Percentiles rank a stretch among this genome's conserved stretches.
These are phyloP conservation scores for Steinernema scapterisci DNA, from an alignment of 2,888 invertebrate species.

Conservation along the genomic window DNA sequence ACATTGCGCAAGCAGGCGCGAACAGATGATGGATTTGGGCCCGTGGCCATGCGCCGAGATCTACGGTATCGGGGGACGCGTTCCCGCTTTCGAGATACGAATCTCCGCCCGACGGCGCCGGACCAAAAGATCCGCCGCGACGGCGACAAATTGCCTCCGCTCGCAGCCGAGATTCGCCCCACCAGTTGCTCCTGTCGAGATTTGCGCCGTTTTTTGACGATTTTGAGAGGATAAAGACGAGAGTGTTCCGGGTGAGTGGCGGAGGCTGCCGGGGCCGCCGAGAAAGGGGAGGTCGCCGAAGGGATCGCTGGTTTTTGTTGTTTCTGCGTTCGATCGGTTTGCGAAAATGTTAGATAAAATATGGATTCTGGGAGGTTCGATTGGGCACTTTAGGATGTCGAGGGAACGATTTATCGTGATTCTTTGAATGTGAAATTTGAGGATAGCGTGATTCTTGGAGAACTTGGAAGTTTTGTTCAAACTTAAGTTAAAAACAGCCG, in stretches of 20 bases:
- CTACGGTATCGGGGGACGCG: slow-evolving; percentile 29
- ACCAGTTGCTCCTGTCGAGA: slow-evolving; percentile 11
- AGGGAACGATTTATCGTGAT: too few species aligned
- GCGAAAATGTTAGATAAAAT: too few species aligned
- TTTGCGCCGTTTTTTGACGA: slow-evolving; percentile 17
- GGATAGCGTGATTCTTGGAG: too few species aligned
- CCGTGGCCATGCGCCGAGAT: slow-evolving; percentile 6
- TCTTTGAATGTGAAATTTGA: too few species aligned
- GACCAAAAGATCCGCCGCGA: slow-evolving; percentile 23
- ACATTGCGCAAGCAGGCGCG: slow-evolving; percentile 31
- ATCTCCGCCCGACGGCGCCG: slow-evolving; percentile 29
- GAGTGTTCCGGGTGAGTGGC: background rate
- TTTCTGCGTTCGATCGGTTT: too few species aligned
- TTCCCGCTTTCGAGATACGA: slow-evolving; percentile 20
- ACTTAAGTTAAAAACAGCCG: too few species aligned
- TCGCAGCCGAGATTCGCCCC: background rate
- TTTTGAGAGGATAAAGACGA: background rate
- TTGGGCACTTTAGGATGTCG: too few species aligned
- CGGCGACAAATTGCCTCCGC: slow-evolving; percentile 31
- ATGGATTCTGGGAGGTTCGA: too few species aligned
- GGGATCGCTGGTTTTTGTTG: too few species aligned
- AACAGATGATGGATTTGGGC: slow-evolving; percentile 19
- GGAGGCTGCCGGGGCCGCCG: too few species aligned
- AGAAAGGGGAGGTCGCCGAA: too few species aligned
- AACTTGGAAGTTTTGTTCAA: too few species aligned